Evolutionary conservation across 2,888 invertebrate genomes (phyloP), one percentile per base, ranked within the genome.

Genomic region (Mesoligia furuncula): DNA sequence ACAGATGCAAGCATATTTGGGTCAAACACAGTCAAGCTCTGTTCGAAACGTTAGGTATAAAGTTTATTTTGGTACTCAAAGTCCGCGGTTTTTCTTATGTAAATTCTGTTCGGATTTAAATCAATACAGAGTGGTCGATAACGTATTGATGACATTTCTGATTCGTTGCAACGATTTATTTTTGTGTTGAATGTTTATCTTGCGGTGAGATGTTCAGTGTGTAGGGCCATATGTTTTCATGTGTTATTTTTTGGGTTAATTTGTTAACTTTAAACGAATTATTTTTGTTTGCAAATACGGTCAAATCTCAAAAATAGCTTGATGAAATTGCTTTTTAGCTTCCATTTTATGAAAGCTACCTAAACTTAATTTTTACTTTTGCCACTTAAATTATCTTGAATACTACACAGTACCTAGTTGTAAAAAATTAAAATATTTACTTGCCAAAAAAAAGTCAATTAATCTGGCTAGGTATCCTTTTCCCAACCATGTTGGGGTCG

Each of bases 1-100:
- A 80, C 90, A 83, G 89, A 90, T 91, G 88, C 90, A 92, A 76
- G 79, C 88, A 89, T 89, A 95, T 95, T 93, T 93, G 87, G 95
- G 95, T 95, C 95, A 93, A 87, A 93, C 90, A 91, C 91, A 92
- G 92, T 88, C 78, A 85, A 92, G 90, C 90, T 92, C 91, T 93
- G 91, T 93, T 92, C 88, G 83, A 86, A 82, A 89, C 80, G 89
- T 91, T 87, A 86, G 75, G 85, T 87, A 86, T 73, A 51, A 65
- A 72, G 27, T 69, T 76, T 86, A 87, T 87, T 88, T 86, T 20
- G 62, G 86, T 79, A 68, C 65, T 57, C 31, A 77, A 86, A 86
- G 62, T 84, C 64, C 62, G 64, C 65, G 61, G 42, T 81, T 79
- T 82, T 87, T 87, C 79, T 86, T 81, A 83, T 86, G 87, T 79